These are phyloP conservation scores for Molanna angustata DNA, from an alignment of 2,888 invertebrate species.

Conservation along the genomic window DNA sequence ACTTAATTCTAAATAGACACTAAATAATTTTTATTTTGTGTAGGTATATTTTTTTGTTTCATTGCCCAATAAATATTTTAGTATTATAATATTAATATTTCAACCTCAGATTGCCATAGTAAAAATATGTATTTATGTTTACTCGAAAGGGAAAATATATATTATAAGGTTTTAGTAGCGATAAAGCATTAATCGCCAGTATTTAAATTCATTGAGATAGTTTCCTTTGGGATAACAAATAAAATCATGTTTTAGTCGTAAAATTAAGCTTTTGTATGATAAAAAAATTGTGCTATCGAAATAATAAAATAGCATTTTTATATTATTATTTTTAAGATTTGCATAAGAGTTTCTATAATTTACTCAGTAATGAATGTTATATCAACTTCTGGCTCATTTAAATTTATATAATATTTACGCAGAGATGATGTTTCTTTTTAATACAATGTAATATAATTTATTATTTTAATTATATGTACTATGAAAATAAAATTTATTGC, in stretches of 20 bases:
- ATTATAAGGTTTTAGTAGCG: slow-evolving; percentile 10
- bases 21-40: too few species aligned
- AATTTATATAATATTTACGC: too few species aligned
- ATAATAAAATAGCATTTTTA: slow-evolving; percentile 12
- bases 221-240: slow-evolving; percentile 9
- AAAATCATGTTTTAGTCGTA: slow-evolving; percentile 12
- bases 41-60: not conserved
- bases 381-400: too few species aligned
- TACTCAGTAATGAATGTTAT: too few species aligned
- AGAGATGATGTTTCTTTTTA: too few species aligned
- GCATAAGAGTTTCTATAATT: too few species aligned
- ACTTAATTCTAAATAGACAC: too few species aligned
- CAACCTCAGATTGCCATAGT: slow-evolving; percentile 27
- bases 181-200: slow-evolving; percentile 14
- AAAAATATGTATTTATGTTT: slow-evolving; percentile 12
- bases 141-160: not conserved
- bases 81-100: slow-evolving; percentile 1
- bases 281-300: slow-evolving; percentile 19
- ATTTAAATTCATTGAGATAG: slow-evolving; percentile 12
- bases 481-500: too few species aligned
- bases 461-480: too few species aligned
- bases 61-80: not conserved
- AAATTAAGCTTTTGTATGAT: slow-evolving; percentile 25
- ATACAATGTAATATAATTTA: too few species aligned
- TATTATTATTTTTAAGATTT: slow-evolving; percentile 13